Conservation (phyloP, 2,113 vertebrate species). For the Urocitellus parryii region DNA sequence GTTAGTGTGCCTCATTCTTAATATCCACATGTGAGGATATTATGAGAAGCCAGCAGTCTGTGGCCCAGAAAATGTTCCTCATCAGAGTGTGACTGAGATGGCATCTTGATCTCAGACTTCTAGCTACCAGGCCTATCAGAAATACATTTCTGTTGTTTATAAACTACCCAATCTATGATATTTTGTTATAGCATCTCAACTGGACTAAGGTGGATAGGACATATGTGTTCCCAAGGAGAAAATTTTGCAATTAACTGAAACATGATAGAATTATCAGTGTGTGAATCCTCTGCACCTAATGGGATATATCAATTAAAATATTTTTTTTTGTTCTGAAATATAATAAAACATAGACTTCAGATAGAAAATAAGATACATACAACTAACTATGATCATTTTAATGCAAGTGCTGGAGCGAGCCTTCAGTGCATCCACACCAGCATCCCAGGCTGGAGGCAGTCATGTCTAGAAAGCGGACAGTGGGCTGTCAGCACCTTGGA, state of each 20-base stretch:
- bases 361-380: not conserved
- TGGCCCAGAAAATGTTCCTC: not conserved
- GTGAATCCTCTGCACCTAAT: not conserved
- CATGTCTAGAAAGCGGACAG: fast-evolving
- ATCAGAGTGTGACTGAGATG: not conserved
- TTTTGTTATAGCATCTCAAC: not conserved
- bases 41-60: not conserved
- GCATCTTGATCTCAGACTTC: not conserved
- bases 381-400: not conserved
- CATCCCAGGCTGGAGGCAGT: not conserved
- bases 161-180: not conserved
- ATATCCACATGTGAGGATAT: not conserved
- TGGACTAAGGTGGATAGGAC: not conserved
- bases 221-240: not conserved
- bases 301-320: not conserved
- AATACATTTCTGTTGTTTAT: not conserved
- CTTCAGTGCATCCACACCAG: not conserved
- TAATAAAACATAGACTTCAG: conserved; percentile 4
- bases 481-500: conserved; percentile 66
- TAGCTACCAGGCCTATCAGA: not conserved
- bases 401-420: not conserved
- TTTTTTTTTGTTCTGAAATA: not conserved
- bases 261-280: not conserved
- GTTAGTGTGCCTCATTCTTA: too few species aligned
- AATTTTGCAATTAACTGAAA: conserved; percentile 43